Conservation (phyloP, 2,888 invertebrate genomes). For the Acrobasis repandana region DNA sequence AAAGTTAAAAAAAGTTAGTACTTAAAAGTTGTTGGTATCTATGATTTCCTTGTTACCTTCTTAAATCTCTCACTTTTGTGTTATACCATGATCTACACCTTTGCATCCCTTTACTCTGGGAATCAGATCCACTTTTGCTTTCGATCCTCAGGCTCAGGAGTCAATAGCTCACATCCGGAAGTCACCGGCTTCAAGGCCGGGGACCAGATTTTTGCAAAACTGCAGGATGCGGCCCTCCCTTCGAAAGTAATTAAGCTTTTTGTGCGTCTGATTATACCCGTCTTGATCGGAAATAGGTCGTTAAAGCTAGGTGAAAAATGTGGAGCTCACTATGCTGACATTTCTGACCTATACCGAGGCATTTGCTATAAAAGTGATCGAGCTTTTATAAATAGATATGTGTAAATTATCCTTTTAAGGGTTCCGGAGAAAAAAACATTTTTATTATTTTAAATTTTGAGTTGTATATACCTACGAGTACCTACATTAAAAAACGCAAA, state of each 20-base stretch:
- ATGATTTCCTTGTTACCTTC: too few species aligned
- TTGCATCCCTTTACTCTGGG: too few species aligned
- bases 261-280: slow-evolving; percentile 15
- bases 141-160: slow-evolving; percentile 3
- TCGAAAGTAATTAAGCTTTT: slow-evolving; percentile 22
- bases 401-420: not conserved
- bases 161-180: slow-evolving; percentile 30
- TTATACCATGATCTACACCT: too few species aligned
- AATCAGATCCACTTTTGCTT: slow-evolving; percentile 14
- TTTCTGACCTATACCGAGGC: slow-evolving; percentile 16
- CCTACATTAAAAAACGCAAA: too few species aligned
- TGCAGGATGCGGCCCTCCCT: slow-evolving; percentile 32
- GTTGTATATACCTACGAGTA: too few species aligned
- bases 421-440: too few species aligned
- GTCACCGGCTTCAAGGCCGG: slow-evolving; percentile 31
- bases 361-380: slow-evolving; percentile 9
- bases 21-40: too few species aligned
- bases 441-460: too few species aligned
- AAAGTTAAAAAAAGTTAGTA: too few species aligned
- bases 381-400: not conserved
- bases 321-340: slow-evolving; percentile 7
- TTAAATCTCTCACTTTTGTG: too few species aligned
- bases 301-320: slow-evolving; percentile 24
- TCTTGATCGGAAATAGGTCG: slow-evolving; percentile 24
- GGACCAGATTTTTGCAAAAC: slow-evolving; percentile 30